Conservation (phyloP, 2,113 vertebrate genomes). For the Cynopterus brachyotis region DNA sequence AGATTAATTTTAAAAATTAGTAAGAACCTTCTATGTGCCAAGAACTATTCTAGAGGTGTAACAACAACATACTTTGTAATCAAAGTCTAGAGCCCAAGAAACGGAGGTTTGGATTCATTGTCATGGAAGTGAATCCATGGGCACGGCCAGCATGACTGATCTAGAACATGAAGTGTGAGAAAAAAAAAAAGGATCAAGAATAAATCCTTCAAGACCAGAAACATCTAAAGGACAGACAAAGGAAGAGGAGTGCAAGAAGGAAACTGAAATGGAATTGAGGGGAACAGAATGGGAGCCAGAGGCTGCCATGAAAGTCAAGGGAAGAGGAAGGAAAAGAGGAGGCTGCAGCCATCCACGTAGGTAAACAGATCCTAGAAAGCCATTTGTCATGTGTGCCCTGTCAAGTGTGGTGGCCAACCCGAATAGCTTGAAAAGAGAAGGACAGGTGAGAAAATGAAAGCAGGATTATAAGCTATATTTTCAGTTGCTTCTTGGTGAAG, state of each 20-base stretch:
- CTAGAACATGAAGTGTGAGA: not conserved
- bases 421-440: not conserved
- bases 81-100: not conserved
- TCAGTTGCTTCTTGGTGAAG: not conserved
- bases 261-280: not conserved
- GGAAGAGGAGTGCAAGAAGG: not conserved
- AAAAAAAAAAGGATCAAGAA: not conserved
- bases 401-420: not conserved
- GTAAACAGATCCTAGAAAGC: not conserved
- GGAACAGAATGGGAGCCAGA: not conserved
- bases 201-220: not conserved
- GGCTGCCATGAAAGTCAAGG: not conserved
- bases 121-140: not conserved
- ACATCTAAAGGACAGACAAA: not conserved
- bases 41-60: not conserved
- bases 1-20: not conserved
- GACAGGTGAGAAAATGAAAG: not conserved
- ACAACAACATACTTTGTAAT: not conserved
- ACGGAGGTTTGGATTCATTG: not conserved
- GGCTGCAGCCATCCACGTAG: accelerated
- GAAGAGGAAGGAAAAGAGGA: not conserved
- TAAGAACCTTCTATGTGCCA: not conserved
- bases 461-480: not conserved
- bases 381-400: accelerated
- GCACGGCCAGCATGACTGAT: not conserved